Conservation (phyloP, 2,888 invertebrate genomes). For the Anorthoa munda region DNA sequence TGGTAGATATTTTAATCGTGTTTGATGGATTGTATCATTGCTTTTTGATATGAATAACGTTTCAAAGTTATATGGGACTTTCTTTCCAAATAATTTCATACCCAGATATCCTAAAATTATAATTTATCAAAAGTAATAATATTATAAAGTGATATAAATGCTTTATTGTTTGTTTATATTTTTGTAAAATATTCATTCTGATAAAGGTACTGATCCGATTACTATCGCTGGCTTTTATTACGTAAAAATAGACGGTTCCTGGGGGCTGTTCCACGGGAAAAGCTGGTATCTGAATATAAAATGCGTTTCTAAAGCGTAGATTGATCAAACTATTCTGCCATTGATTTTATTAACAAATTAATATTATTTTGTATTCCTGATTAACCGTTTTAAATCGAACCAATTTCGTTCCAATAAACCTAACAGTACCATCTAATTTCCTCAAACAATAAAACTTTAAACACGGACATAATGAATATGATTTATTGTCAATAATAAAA, state of each 20-base stretch:
- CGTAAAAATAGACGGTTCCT: too few species aligned
- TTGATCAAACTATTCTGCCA: neutral
- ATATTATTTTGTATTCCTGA: neutral
- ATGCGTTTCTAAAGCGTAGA: too few species aligned
- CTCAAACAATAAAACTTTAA: conserved; percentile 30
- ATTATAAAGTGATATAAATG: too few species aligned
- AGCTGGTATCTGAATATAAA: too few species aligned
- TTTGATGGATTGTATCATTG: neutral
- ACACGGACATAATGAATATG: conserved; percentile 33
- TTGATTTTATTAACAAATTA: neutral
- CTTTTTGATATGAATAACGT: neutral
- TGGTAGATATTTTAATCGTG: conserved; percentile 15
- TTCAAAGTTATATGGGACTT: neutral
- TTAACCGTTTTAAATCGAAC: neutral
- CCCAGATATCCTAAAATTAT: too few species aligned
- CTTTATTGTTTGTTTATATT: too few species aligned
- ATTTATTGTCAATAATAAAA: conserved; percentile 41
- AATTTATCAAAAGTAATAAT: too few species aligned
- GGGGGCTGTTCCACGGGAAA: too few species aligned
- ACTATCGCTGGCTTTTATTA: too few species aligned
- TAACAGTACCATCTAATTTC: conserved; percentile 31
- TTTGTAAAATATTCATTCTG: too few species aligned
- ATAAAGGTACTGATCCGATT: too few species aligned
- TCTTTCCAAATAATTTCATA: neutral
- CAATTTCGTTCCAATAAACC: neutral